Evolutionary conservation across 2,797 vertebrate species (phyloP), one percentile per base, ranked within the genome.

Genomic region (Antrozous pallidus): DNA sequence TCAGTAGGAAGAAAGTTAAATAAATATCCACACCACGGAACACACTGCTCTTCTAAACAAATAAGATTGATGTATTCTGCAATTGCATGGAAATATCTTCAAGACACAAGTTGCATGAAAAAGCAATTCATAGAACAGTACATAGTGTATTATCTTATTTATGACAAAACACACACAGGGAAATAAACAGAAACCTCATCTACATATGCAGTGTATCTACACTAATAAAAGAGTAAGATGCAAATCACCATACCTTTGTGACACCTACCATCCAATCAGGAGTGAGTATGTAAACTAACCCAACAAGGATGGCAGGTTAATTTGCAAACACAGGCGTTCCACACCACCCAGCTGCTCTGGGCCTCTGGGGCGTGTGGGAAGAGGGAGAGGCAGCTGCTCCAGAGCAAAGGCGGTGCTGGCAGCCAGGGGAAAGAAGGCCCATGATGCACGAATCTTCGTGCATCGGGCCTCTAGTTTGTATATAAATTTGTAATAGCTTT

Each of bases 1-100:
- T 49, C 18, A 80, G 22, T 45, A 45, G 40, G 45, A 88, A 86
- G 79, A 91, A 83, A 91, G 42, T 54, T 88, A 88, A 95, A 56
- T 91, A 93, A 75, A 51, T 75, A 89, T 74, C 51, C 77, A 36
- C 45, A 31, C 12, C 67, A 51, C 77, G 2, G 31, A 67, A 70
- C 63, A 69, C 0, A 80, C 6, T 54, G 80, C 18, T 81, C 18
- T 36, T 89, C 42, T 69, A 79, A 87, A 90, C 63, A 89, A 85
- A 91, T 67, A 58, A 91, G 7, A 36, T 78, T 67, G 51, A 86
- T 67, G 12, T 80, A 49, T 83, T 87, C 36, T 67, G 51, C 38
- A 89, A 69, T 13, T 90, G 8, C 38, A 70, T 63, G 45, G 54
- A 92, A 90, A 81, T 81, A 56, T 36, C 61, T 90, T 90, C 5